Evolutionary conservation across 1,140 invertebrate species (phyloP), one percentile per base, ranked within the genome.

Genomic region (Philopotamus ludificatus): DNA sequence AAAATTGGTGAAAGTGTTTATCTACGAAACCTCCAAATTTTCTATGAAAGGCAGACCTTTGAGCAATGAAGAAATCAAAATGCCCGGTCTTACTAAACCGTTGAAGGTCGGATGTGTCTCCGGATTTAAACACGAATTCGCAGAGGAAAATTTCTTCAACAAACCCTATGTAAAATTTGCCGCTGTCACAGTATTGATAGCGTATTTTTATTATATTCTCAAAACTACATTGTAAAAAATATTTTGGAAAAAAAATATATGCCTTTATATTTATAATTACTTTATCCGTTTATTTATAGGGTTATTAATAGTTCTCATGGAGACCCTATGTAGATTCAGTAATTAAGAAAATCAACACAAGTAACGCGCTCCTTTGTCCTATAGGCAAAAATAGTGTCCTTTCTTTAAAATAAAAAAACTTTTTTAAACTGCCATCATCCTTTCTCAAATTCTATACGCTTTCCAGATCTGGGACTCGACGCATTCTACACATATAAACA

Each of bases 11-110:
- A 85, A 82, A 23, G 94, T 97, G 0, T 82, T 85, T 72, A 93
- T 97, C 20, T 79, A 82, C 0, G 81, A 85, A 49, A 84, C 89
- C 0, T 88, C 85, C 0, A 97, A 97, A 79, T 91, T 95, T 78
- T 96, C 87, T 62, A 90, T 97, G 89, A 86, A 88, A 50, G 93
- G 87, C 0, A 78, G 88, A 73, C 84, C 86, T 1, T 71, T 91
- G 53, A 80, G 83, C 25, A 71, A 79, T 57, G 78, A 81, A 63
- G 76, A 77, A 1, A 65, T 58, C 0, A 77, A 73, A 60, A 80
- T 78, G 75, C 75, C 82, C 2, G 83, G 83, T n/a, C 62, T 84
- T 12, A 74, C 70, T 3, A 71, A 76, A 15, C 82, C 83, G 0
- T 67, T 84, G 22, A 76, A 77, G 57, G 78, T 77, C 47, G 83